Conservation (phyloP, 2,113 vertebrate genomes). For the Regulus satrapa region DNA sequence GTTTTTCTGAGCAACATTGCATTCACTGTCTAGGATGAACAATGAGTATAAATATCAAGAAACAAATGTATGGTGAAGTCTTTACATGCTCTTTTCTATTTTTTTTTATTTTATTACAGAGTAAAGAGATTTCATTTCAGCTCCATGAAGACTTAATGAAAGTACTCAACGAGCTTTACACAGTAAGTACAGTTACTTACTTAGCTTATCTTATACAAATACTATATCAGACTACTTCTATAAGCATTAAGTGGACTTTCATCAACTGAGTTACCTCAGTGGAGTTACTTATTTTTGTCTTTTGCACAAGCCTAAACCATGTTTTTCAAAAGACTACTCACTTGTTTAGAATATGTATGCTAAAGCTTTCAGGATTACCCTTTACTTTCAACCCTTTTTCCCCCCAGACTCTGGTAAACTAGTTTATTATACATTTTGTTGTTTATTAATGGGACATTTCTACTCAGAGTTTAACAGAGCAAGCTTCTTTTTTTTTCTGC, state of each 20-base stretch:
- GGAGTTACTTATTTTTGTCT: constrained; percentile 3
- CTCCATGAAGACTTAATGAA: constrained; percentile 99
- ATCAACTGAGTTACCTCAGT: neutral
- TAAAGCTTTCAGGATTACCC: neutral
- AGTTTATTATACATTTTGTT: neutral
- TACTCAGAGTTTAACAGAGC: neutral
- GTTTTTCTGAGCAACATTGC: neutral
- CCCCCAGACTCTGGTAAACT: neutral
- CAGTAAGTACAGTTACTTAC: constrained; percentile 80
- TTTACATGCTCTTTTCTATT: constrained; percentile 43
- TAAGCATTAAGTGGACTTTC: neutral
- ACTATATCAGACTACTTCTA: neutral
- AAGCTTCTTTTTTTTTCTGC: neutral
- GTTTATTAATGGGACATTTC: neutral
- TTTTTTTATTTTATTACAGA: constrained; percentile 81
- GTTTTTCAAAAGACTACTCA: neutral
- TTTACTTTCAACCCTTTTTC: neutral
- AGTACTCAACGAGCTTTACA: constrained; percentile 98
- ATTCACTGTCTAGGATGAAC: neutral
- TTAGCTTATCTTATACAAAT: constrained; percentile 26
- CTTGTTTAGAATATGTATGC: neutral
- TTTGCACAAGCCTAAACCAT: neutral
- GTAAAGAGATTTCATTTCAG: constrained; percentile 96
- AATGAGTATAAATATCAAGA: neutral
- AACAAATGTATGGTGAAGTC: neutral